A percentile compares a stretch with the other conserved stretches of the same genome.
phyloP scores from a whole-genome alignment of 1,140 invertebrate species.

The Heliconius hewitsoni region DNA sequence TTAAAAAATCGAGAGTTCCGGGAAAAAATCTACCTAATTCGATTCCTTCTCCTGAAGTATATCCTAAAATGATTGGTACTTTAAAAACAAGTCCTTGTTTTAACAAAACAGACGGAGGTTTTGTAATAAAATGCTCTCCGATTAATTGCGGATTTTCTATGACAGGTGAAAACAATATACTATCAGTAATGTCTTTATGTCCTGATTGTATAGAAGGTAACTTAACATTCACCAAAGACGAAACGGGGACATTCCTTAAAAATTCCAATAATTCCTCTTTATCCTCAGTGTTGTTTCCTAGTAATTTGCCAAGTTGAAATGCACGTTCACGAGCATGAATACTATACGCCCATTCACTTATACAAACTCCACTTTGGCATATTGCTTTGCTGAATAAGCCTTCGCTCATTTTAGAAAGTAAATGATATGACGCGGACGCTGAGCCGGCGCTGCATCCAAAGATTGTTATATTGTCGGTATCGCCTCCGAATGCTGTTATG shows the following conservation, averaged over 20 bases:
- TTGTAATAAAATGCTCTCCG: slow-evolving; percentile 59
- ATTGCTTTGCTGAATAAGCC: slow-evolving; percentile 78
- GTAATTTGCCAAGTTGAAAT: slow-evolving; percentile 62
- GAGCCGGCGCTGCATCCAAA: slow-evolving; percentile 87
- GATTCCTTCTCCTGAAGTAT: slow-evolving; percentile 68
- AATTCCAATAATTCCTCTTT: slow-evolving; percentile 58
- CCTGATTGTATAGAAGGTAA: slow-evolving; percentile 50
- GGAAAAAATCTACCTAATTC: slow-evolving; percentile 62
- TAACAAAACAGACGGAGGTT: slow-evolving; percentile 54
- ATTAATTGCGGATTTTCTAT: slow-evolving; percentile 60
- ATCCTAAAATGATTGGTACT: slow-evolving; percentile 68
- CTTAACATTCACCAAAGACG: slow-evolving; percentile 58
- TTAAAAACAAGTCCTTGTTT: slow-evolving; percentile 52
- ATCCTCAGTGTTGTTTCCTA: slow-evolving; percentile 66
- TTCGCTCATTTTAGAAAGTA: slow-evolving; percentile 83
- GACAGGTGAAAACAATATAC: slow-evolving; percentile 64
- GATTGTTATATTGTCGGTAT: slow-evolving; percentile 83
- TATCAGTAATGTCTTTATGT: slow-evolving; percentile 54
- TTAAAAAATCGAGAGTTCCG: slow-evolving; percentile 39
- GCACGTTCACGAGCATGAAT: slow-evolving; percentile 58
- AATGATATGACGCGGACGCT: slow-evolving; percentile 83
- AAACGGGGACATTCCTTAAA: slow-evolving; percentile 56
- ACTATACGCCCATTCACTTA: slow-evolving; percentile 72
- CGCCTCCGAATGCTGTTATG: slow-evolving; percentile 83
- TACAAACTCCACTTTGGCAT: slow-evolving; percentile 75